Conservation (phyloP, 2,797 vertebrate genomes). For the Anabacerthia variegaticeps region DNA sequence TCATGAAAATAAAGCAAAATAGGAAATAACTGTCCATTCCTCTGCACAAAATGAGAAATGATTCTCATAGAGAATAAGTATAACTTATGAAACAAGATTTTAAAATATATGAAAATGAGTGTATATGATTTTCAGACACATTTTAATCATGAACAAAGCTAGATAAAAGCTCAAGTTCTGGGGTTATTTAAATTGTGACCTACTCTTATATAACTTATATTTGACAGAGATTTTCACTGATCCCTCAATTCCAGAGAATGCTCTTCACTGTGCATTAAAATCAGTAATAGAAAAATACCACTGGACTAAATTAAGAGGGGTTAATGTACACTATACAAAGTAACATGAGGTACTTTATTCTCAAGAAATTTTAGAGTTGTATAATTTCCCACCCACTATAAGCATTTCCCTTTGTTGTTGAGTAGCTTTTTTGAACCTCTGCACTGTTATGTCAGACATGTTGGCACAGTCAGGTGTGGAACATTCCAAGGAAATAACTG, state of each 20-base stretch:
- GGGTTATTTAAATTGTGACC: neutral
- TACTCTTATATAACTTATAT: neutral
- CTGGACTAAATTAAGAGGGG: neutral
- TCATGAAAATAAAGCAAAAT: neutral
- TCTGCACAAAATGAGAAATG: neutral
- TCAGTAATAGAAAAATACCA: neutral
- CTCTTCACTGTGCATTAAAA: neutral
- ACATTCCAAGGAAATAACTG: neutral
- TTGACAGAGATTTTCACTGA: neutral
- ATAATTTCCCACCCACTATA: neutral
- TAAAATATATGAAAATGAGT: neutral
- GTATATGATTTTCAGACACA: neutral
- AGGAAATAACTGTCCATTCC: neutral
- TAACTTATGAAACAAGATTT: neutral
- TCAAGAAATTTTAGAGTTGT: neutral
- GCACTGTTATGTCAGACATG: neutral
- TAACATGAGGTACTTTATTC: neutral
- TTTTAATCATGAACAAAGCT: neutral
- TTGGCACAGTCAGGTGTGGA: neutral
- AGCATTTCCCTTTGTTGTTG: rapidly evolving
- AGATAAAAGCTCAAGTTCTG: neutral
- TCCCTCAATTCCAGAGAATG: neutral
- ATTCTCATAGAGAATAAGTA: neutral
- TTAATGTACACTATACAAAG: neutral
- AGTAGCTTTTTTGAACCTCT: neutral